Base-by-base conservation (phyloP, 2,888 invertebrate genomes). In the Archips crataeganus region DNA sequence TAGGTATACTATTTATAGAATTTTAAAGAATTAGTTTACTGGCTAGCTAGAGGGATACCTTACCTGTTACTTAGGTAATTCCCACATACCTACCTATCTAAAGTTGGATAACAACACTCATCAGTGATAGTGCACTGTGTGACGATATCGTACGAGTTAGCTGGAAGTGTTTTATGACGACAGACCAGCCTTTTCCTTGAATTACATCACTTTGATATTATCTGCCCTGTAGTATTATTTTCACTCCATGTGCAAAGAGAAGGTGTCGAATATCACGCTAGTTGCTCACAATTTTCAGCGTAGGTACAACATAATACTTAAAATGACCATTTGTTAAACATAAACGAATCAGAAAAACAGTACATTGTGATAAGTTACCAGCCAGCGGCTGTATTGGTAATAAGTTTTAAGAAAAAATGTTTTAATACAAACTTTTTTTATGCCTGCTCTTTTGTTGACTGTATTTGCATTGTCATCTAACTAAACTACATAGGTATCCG, bases 131-230 rank as follows among this genome's bases (percentile, higher is more conserved):
- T 47, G 71, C 34, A 60, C 49, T 42, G 54, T 34, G 71, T 61
- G 51, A 51, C 61, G 60, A 34, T 47, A 10, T 61, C 71, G 67
- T 59, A 62, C 45, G 61, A 72, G 67, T 57, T 67, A 60, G 66
- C 36, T 11, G 51, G 11, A 13, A 71, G 65, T 67, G 67, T 66
- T 73, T 66, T 63, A 68, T 36, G 67, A 57, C 72, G 49, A 39
- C 42, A 47, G 62, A 63, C 54, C 49, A 57, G 68, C 63, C 49
- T 69, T 36, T 73, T 73, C 73, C 73, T 69, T 64, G 59, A 68
- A 49, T 73, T 73, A 60, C 73, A 57, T 73, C 73, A 72, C 49
- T 36, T 9, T 59, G 63, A 73, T 69, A 49, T 13, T 59, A 51
- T 73, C 73, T 60, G 60, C 51, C 60, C 51, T 32, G 23, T 32